These are phyloP conservation scores for Pelecanus crispus DNA, from an alignment of 2,113 vertebrate genomes.

Conservation along the genomic window DNA sequence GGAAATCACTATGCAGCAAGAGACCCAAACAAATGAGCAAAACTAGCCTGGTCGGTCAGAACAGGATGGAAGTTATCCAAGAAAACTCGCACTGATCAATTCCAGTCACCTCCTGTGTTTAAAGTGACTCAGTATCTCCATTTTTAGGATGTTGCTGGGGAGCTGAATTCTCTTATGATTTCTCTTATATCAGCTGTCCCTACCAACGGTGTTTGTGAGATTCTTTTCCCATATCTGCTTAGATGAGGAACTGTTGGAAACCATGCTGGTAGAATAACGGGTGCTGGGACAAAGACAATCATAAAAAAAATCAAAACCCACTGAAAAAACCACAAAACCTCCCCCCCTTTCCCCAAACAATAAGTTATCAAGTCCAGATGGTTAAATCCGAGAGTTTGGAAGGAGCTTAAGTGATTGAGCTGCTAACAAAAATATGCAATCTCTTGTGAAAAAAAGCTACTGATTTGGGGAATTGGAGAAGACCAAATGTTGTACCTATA, in stretches of 20 bases:
- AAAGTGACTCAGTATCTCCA: conserved; percentile 63
- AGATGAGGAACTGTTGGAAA: conserved; percentile 23
- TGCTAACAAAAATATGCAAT: conserved; percentile 61
- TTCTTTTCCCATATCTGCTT: conserved; percentile 15
- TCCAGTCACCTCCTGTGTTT: conserved; percentile 58
- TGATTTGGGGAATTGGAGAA: not conserved
- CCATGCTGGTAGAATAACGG: not conserved
- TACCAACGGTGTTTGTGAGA: not conserved
- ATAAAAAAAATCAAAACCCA: not conserved
- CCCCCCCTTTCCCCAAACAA: not conserved
- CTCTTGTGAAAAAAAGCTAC: conserved; percentile 16
- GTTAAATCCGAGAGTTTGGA: conserved; percentile 51
- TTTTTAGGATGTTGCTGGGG: conserved; percentile 61
- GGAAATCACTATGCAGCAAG: conserved; percentile 3
- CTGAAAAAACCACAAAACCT: not conserved
- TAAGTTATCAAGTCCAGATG: conserved; percentile 60
- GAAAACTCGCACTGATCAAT: conserved; percentile 46
- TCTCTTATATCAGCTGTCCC: conserved; percentile 21
- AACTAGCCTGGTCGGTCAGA: conserved; percentile 24
- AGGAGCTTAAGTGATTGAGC: conserved; percentile 65
- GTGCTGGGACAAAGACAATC: conserved; percentile 24
- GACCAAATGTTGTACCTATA: conserved; percentile 59
- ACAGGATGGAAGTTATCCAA: conserved; percentile 41
- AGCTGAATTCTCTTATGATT: conserved; percentile 48
- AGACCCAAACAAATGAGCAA: conserved; percentile 56